A percentile compares a stretch with the other conserved stretches of the same genome.
phyloP scores from a whole-genome alignment of 2,113 vertebrate species.

The Hydropotes inermis region DNA sequence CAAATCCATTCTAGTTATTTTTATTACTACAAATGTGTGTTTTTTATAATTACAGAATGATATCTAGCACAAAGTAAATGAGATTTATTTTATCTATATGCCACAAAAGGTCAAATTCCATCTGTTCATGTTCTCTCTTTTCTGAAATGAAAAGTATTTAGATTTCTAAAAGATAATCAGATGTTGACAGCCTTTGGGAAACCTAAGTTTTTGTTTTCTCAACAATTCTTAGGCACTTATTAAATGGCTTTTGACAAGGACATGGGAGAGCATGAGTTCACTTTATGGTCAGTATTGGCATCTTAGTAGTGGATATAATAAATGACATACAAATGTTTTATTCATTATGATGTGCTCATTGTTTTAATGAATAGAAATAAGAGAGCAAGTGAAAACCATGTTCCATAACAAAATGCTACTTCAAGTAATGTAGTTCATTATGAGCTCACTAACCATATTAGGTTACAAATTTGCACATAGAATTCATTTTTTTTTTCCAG shows the following conservation, averaged over 20 bases:
- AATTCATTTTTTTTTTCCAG: not conserved
- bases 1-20: not conserved
- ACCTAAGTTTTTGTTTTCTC: conserved; percentile 38
- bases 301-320: not conserved
- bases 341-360: conserved; percentile 41
- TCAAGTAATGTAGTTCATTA: conserved; percentile 37
- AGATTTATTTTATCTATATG: conserved; percentile 48
- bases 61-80: conserved; percentile 37
- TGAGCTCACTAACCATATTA: not conserved
- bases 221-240: not conserved
- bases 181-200: not conserved
- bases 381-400: conserved; percentile 42
- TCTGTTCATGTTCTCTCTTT: not conserved
- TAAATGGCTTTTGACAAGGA: not conserved
- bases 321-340: conserved; percentile 33
- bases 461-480: not conserved
- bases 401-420: conserved; percentile 39
- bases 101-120: conserved; percentile 52
- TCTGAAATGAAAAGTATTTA: conserved; percentile 41
- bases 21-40: not conserved
- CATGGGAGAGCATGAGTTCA: not conserved
- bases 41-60: conserved; percentile 41
- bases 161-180: conserved; percentile 27
- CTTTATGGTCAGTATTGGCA: not conserved
- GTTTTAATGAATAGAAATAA: conserved; percentile 44